Base-by-base conservation (phyloP, 2,888 invertebrate genomes). In the Sclerodermus sp. region DNA sequence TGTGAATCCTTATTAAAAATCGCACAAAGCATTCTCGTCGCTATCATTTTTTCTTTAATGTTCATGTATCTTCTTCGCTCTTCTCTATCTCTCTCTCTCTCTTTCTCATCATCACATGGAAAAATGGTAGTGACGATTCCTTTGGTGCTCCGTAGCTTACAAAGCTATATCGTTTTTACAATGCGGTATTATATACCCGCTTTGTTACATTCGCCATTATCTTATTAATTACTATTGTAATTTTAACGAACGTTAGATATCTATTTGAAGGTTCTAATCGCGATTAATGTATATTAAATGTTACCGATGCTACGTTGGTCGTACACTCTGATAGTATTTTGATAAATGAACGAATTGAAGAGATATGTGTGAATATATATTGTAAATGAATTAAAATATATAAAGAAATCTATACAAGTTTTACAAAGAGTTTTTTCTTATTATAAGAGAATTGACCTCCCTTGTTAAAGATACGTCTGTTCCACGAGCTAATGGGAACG, bases 301-400 rank as follows among this genome's bases (percentile, higher is more conserved):
- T 57, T 51, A 47, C 17, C 37, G 50, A 53, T 41, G 46, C 45
- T 52, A 52, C 52, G 53, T 51, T 53, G 42, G 54, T 52, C 51
- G 51, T 54, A 52, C 23, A 3, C 44, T 53, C 49, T 60, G 45
- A 62, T 58, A 61, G 58, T 68, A 68, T 68, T 68, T 68, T 68
- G 58, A 67, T 68, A 68, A n/a, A 60, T 31, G 41, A 52, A 40
- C 29, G 34, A 40, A 49, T 51, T 41, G 17, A 48, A 17, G 23
- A 57, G 47, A 36, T 30, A 31, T 48, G 50, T 52, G 47, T 51
- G 51, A 47, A 41, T 39, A 23, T n/a, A 42, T 53, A 45, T 38
- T 13, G 36, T 42, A 59, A 34, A 41, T 49, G 46, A 57, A 18
- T 29, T 14, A 41, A 48, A n/a, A 30, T 42, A 42, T 18, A 42